Base-by-base conservation (phyloP, 2,888 invertebrate genomes). In the Agrypnus murinus region DNA sequence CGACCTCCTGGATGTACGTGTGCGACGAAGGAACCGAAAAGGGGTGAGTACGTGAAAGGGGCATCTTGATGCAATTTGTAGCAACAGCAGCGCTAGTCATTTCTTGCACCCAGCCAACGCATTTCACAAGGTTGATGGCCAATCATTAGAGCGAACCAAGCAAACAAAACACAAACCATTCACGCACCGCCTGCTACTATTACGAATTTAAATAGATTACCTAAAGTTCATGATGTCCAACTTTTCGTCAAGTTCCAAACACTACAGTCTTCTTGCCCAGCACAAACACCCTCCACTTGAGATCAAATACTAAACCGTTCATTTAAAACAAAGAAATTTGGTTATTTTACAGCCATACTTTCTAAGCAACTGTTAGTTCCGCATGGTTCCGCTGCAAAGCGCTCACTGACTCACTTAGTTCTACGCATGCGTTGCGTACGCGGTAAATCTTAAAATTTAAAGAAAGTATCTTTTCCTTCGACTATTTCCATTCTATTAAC, bases 1-100 rank as follows among this genome's bases (percentile, higher is more conserved):
- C 82, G 3, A 17, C 17, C 79, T 87, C 87, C 79, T 86, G 86
- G 46, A 85, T 83, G 74, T 86, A 86, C 71, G 85, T 84, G 74
- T 86, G 86, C 62, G 81, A 80, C 9, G 71, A 67, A 59, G 81
- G 77, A 45, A 84, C 84, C 59, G 84, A 82, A 78, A 86, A 87
- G 74, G 86, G 83, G 82, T 87, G 87, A 75, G 86, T 84, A 80
- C 86, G 85, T 80, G 87, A 87, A 77, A 86, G 82, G 78, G 86
- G 86, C 87, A 87, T 87, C 81, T 86, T 85, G 79, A 80, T 78
- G 74, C 82, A 80, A 79, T 84, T 84, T 62, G 79, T n/a, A n/a
- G n/a, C 83, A 76, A 84, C 81, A 76, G 81, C 84, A 77, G 83
- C 85, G 82, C 85, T 86, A 82, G 84, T 84, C 86, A 86, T 86